Base-by-base conservation (phyloP, 2,888 invertebrate species). In the Machimus rusticus region DNA sequence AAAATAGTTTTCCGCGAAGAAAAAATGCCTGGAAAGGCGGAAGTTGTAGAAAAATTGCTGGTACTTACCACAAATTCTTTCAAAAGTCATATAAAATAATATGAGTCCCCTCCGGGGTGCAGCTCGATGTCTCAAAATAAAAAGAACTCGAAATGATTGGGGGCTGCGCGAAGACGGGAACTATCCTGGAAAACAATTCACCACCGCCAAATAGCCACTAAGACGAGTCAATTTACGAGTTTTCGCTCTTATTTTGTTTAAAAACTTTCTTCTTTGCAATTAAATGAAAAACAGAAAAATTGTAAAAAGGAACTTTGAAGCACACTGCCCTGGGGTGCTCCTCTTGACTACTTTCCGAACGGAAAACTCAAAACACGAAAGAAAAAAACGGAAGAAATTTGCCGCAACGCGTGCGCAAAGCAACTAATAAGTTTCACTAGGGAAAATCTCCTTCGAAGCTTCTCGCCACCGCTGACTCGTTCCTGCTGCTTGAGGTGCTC, bases 41-140 rank as follows among this genome's bases (percentile, higher is more conserved):
- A 55, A 55, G 16, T 46, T 16, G 16, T 12, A 12, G n/a, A 1
- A 19, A 51, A 51, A 16, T n/a, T 19, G 8, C 19, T 51, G 5
- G 51, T 90, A 94, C 96, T 95, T 93, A 97, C 97, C 97, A 96
- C 95, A 96, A 95, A 95, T 96, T 96, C 96, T 96, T 96, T 96
- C 97, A 97, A 97, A 97, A 97, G 97, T 97, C 97, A 97, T 97
- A 97, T 97, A 97, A 97, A 96, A 96, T 91, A 91, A 91, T 91
- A 90, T 91, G 90, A 91, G 90, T 92, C 91, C 91, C 92, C 91
- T 91, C 91, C 91, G 91, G 92, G 92, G 91, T 92, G 91, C 90
- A 90, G 90, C 90, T 90, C 90, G 90, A 90, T 89, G 90, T 91
- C 91, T 90, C 90, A 91, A 91, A 91, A 91, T 89, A 87, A 87